Evolutionary conservation across 53 echinoderm and acorn worm genomes (phyloP).

Genomic region (Temnopleurus reevesii): DNA sequence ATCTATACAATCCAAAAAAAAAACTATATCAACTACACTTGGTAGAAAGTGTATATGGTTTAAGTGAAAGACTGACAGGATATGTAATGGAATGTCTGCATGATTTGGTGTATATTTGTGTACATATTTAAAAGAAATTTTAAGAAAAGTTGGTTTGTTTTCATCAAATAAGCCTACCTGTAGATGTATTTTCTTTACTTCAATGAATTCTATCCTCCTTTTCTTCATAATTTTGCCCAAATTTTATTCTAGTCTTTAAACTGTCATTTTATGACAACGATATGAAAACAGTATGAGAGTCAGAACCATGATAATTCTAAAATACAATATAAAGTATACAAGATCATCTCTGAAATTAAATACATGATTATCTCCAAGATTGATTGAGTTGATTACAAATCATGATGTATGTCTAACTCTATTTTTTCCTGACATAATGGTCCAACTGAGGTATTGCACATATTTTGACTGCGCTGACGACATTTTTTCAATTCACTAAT

Average conservation of each 20-base stretch:
- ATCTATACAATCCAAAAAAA: not conserved
- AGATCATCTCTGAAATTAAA: too few species aligned
- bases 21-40: not conserved
- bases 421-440: not conserved
- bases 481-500: too few species aligned
- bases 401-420: slow-evolving; percentile 2
- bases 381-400: not conserved
- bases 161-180: too few species aligned
- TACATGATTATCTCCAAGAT: too few species aligned
- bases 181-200: not conserved
- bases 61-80: not conserved
- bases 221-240: not conserved
- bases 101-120: not conserved
- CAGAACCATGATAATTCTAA: too few species aligned
- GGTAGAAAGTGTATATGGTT: not conserved
- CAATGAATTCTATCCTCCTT: not conserved
- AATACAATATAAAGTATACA: too few species aligned
- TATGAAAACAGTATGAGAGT: not conserved
- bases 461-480: not conserved
- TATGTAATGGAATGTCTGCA: slow-evolving; percentile 15
- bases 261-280: not conserved
- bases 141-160: too few species aligned
- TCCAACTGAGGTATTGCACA: slow-evolving; percentile 16
- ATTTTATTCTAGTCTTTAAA: not conserved
- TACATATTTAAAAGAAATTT: too few species aligned